Percentiles rank a stretch among this genome's conserved stretches.
Conservation (phyloP, 2,888 invertebrate species). For the Dryadula phaetusa region DNA sequence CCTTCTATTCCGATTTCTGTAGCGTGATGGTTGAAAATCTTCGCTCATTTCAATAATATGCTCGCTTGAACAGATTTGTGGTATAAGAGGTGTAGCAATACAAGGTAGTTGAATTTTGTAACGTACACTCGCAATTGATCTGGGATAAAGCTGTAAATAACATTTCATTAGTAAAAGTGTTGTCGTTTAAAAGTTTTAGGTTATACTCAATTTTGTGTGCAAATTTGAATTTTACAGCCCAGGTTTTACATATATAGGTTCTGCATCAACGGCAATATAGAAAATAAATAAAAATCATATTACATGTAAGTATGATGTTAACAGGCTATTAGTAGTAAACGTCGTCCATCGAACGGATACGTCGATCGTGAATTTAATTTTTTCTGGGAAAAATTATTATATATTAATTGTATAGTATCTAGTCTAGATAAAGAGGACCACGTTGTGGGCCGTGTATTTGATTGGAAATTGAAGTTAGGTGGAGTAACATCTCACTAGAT, state of each 20-base stretch:
- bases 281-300: no score
- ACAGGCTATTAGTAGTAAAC: no score
- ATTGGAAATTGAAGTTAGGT: not conserved
- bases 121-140: slow-evolving; percentile 15
- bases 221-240: not conserved
- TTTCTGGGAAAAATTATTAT: no score
- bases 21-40: slow-evolving; percentile 20
- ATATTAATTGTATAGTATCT: no score
- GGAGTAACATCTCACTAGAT: not conserved
- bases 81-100: slow-evolving; percentile 23
- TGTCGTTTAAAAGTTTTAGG: no score
- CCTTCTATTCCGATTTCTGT: slow-evolving; percentile 24
- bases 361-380: no score
- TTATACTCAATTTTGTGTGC: not conserved
- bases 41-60: slow-evolving; percentile 26
- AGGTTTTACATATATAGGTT: not conserved
- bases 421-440: not conserved
- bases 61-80: slow-evolving; percentile 21
- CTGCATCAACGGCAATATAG: no score
- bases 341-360: no score
- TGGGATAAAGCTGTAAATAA: slow-evolving; percentile 25
- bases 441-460: not conserved
- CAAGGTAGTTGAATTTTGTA: slow-evolving; percentile 17
- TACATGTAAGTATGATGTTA: no score
- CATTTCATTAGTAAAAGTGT: not conserved